Evolutionary conservation across 2,888 invertebrate genomes (phyloP).

Genomic region (Mimachlamys varia): DNA sequence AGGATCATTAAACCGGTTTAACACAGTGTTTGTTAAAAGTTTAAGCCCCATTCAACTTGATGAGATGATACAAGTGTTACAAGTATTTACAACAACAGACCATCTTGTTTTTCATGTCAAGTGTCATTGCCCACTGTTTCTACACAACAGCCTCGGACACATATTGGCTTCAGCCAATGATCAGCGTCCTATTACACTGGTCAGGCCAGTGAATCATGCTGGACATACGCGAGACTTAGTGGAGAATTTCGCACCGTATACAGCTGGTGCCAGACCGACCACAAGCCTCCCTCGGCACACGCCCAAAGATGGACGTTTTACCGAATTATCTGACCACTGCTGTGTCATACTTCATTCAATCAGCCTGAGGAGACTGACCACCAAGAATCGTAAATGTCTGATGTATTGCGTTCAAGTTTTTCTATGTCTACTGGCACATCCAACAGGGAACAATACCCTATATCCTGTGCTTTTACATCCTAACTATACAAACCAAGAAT

Average conservation of each 20-base stretch:
- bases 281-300: conserved; percentile 4
- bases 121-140: conserved; percentile 24
- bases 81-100: conserved; percentile 30
- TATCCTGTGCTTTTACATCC: not conserved
- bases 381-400: not conserved
- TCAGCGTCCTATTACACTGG: not conserved
- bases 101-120: conserved; percentile 34
- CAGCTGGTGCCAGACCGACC: conserved; percentile 34
- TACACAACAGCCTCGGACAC: not conserved
- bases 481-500: not conserved
- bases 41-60: conserved; percentile 24
- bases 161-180: not conserved
- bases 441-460: not conserved
- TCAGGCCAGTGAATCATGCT: conserved; percentile 8
- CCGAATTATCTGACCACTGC: conserved; percentile 15
- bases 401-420: not conserved
- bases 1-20: conserved; percentile 28
- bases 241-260: conserved; percentile 6
- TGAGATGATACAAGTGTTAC: conserved; percentile 31
- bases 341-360: conserved; percentile 31
- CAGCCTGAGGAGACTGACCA: conserved; percentile 3
- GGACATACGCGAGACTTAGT: conserved; percentile 15
- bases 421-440: not conserved
- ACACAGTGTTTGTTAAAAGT: conserved; percentile 16
- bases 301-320: conserved; percentile 32